A percentile compares a stretch with the other conserved stretches of the same genome.
Conservation (phyloP, 2,888 invertebrate genomes). For the Aethes cnicana region DNA sequence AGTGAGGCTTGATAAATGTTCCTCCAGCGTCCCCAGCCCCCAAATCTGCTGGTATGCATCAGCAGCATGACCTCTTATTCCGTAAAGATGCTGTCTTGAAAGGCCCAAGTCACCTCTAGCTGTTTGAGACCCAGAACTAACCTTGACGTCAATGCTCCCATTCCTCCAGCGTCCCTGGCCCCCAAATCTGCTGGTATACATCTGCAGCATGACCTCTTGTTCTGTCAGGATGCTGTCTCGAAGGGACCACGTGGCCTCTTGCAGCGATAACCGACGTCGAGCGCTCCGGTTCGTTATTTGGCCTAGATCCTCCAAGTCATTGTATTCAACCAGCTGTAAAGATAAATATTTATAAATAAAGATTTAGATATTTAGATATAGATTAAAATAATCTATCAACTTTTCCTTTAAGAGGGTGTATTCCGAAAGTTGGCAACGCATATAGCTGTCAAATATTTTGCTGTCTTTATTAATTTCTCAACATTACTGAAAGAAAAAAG, state of each 20-base stretch:
- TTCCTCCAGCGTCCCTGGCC: constrained; percentile 35
- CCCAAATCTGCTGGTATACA: constrained; percentile 39
- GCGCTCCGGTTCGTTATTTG: constrained; percentile 51
- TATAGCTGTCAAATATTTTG: no score
- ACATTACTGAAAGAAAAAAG: no score
- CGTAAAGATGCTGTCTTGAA: constrained; percentile 50
- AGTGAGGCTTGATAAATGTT: no score
- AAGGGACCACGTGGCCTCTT: constrained; percentile 48
- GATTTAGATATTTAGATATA: no score
- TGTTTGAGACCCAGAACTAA: constrained; percentile 32
- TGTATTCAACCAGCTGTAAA: constrained; percentile 82
- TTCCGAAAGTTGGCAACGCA: no score
- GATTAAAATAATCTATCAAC: no score
- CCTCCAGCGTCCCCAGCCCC: constrained; percentile 34
- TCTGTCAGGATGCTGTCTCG: constrained; percentile 52
- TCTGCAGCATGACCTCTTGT: constrained; percentile 57
- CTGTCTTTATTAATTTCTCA: no score
- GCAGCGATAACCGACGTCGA: constrained; percentile 50
- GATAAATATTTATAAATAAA: no score
- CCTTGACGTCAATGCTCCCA: constrained; percentile 54
- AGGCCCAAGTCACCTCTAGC: constrained; percentile 47
- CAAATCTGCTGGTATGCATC: constrained; percentile 39
- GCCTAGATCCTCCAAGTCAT: constrained; percentile 80
- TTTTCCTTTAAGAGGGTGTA: no score
- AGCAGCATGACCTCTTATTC: constrained; percentile 60